A percentile compares a stretch with the other conserved stretches of the same genome.
These are phyloP conservation scores for Hycleus cichorii DNA, from an alignment of 1,140 invertebrate species.

Conservation along the genomic window DNA sequence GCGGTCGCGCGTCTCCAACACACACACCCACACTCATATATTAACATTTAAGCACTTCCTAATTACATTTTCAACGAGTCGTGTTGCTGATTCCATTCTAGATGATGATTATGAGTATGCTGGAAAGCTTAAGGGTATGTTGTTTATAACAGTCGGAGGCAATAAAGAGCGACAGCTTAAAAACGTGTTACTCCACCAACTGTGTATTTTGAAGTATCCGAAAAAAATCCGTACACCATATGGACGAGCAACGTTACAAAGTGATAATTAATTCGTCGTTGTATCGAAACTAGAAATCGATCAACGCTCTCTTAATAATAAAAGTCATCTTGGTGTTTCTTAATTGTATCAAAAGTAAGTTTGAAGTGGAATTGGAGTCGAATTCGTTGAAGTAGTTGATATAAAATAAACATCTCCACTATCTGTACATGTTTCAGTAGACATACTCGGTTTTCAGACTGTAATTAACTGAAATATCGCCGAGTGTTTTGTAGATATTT, in stretches of 20 bases:
- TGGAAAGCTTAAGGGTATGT: neutral
- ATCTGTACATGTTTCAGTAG: no score
- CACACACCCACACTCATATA: neutral
- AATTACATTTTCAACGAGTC: conserved; percentile 18
- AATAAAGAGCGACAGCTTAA: conserved; percentile 29
- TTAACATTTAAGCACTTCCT: conserved; percentile 23
- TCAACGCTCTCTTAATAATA: no score
- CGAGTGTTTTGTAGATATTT: no score
- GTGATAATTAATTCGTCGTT: conserved; percentile 7
- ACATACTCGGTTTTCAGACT: no score
- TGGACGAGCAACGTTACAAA: conserved; percentile 12
- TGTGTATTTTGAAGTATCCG: neutral
- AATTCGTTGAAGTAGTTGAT: no score
- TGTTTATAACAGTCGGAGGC: conserved; percentile 20
- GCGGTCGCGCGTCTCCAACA: no score
- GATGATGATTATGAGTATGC: neutral
- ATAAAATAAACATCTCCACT: no score
- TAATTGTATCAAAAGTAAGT: no score
- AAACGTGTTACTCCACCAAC: conserved; percentile 24
- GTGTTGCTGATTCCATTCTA: conserved; percentile 2
- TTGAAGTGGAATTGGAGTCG: no score
- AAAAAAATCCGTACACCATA: conserved; percentile 14
- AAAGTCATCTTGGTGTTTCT: no score
- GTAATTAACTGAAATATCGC: no score
- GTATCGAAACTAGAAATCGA: no score